These are phyloP conservation scores for Chymomyza amoena DNA, from an alignment of 2,888 invertebrate species.

Conservation along the genomic window DNA sequence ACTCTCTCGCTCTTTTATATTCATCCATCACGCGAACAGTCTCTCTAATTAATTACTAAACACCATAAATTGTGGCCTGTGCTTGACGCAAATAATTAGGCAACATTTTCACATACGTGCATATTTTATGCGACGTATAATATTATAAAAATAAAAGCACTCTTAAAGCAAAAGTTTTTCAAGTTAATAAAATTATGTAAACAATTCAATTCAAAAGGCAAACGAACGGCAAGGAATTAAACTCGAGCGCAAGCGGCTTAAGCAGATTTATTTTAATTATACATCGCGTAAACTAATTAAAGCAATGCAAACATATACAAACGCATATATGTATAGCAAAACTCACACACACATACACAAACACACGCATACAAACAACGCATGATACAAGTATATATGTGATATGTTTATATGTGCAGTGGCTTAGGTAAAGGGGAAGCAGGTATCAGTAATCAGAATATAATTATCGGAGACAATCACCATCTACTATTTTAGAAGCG, in stretches of 20 bases:
- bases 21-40: not conserved
- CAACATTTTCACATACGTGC: not conserved
- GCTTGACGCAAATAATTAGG: not conserved
- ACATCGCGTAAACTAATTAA: conserved; percentile 60
- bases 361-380: conserved; percentile 19
- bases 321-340: not conserved
- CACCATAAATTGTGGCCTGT: not conserved
- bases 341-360: not conserved
- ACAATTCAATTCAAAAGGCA: conserved; percentile 26
- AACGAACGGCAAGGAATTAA: conserved; percentile 14
- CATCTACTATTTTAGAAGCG: no score
- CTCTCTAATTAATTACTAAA: conserved; percentile 49
- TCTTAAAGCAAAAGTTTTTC: conserved; percentile 7
- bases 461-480: no score
- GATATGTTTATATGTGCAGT: not conserved
- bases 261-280: conserved; percentile 57
- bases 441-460: no score
- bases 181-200: conserved; percentile 45
- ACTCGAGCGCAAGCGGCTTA: conserved; percentile 22
- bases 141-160: conserved; percentile 9
- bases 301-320: conserved; percentile 27
- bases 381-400: not conserved
- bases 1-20: not conserved
- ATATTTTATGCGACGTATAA: not conserved
- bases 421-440: no score